Base-by-base conservation (phyloP, 1,140 invertebrate genomes). In the Choristoneura fumiferana region DNA sequence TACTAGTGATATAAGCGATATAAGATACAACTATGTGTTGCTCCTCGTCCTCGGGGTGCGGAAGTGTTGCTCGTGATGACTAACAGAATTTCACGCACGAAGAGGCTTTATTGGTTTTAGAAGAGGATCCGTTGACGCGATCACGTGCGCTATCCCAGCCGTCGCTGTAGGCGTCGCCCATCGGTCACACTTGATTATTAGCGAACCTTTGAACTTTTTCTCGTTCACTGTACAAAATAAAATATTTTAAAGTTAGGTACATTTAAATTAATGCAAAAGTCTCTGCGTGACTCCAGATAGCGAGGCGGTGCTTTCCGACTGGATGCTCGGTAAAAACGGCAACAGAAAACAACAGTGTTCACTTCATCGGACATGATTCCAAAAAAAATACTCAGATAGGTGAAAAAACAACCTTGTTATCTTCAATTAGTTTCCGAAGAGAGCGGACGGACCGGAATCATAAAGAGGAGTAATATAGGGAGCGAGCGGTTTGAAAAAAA, bases 401-500 rank as follows among this genome's bases (percentile, higher is more conserved):
- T 63, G 66, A 68, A 79, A 76, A 80, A 82, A 73, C 67, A 75
- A 73, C 66, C 65, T 77, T 78, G 77, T 83, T 87, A 78, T 80
- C 71, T 82, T 82, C 76, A 78, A 84, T 84, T 82, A 81, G 69
- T 82, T 83, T 79, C 66, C 71, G 69, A 76, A 78, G 73, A 73
- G 67, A 69, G 68, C 60, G 71, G 58, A 60, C 67, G 68, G 66
- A 67, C 66, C 67, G 69, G 76, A 72, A 71, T 76, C 72, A 73
- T 82, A 78, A 73, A 72, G 75, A 62, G 65, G 63, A 66, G 63
- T 71, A 71, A 78, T 79, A 77, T 74, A 67, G 63, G 60, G 39
- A 58, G 65, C 59, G 49, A 69, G 62, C 61, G 62, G 59, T 60
- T 79, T 81, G 74, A 65, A 73, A 78, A 78, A 78, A 78, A 76